Evolutionary conservation across 1,140 invertebrate genomes (phyloP), one percentile per base, ranked within the genome.

Genomic region (Leptopilina clavipes): DNA sequence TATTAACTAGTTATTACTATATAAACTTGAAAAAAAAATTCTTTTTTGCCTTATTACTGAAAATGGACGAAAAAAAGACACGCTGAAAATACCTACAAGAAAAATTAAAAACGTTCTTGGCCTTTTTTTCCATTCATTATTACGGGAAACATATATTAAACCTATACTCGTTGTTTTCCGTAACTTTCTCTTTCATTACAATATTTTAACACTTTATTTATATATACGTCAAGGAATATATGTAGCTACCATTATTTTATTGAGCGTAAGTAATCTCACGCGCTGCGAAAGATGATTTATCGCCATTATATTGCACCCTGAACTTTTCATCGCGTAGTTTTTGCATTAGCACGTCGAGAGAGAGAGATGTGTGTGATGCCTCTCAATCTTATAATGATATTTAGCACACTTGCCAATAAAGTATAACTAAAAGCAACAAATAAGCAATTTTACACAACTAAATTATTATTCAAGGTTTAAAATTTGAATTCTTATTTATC

Each of bases 391-490:
- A 31, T 31, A 72, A 19, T 78, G 73, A 76, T 82, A 82, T 80
- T 82, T 72, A 80, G 79, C 78, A 82, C 79, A 73, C 76, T 82
- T 79, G 74, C 76, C 74, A 77, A 74, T 78, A 79, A 73, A 59
- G 9, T 22, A 40, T 40, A 59, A 18, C 54, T 59, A 59, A 59
- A 59, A 59, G 54, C 22, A 18, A 22, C 54, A 18, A 59, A 22
- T 59, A 22, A 1, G 18, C 54, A 25, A 11, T 22, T 59, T 22
- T 59, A 59, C 54, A 59, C 10, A 18, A 18, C n/a, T 22, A 22
- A 22, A 59, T 65, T 65, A 31, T 25, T 65, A 25, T 65, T 65
- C 48, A 52, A 17, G 48, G 48, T 17, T 17, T 52, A 52, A 52
- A 52, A 52, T 52, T 52, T 52, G 48, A 52, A 52, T 52, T 52